A percentile compares a stretch with the other conserved stretches of the same genome.
phyloP scores from a whole-genome alignment of 2,113 vertebrate species.

The Ictidomys tridecemlineatus region DNA sequence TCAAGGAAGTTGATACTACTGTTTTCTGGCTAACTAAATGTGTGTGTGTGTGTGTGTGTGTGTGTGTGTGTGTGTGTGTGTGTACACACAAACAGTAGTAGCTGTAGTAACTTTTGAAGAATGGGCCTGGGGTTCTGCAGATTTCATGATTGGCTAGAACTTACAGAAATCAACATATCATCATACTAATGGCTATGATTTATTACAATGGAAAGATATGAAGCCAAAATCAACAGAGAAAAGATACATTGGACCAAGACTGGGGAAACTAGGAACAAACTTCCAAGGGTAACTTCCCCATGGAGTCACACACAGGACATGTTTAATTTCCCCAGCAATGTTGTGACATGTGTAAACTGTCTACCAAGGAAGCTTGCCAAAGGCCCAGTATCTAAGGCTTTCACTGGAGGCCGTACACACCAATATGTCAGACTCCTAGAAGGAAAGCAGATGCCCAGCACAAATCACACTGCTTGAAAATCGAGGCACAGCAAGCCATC shows the following conservation, averaged over 20 bases:
- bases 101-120: not conserved
- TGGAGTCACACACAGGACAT: not conserved
- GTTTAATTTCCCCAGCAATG: not conserved
- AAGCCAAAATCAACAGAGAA: not conserved
- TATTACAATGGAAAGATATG: slow-evolving; percentile 1
- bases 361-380: not conserved
- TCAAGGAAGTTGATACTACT: no score
- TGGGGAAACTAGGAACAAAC: not conserved
- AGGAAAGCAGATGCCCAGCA: not conserved
- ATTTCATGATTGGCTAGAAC: not conserved
- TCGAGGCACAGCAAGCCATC: not conserved
- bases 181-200: not conserved
- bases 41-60: no score
- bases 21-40: no score
- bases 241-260: not conserved
- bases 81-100: no score
- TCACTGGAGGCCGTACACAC: not conserved
- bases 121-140: not conserved
- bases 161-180: not conserved
- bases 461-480: not conserved
- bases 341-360: not conserved
- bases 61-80: no score
- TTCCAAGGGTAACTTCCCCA: not conserved
- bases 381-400: not conserved
- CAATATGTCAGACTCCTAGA: not conserved